These are phyloP conservation scores for Terrapene triunguis DNA, from an alignment of 2,113 vertebrate species.

Conservation along the genomic window DNA sequence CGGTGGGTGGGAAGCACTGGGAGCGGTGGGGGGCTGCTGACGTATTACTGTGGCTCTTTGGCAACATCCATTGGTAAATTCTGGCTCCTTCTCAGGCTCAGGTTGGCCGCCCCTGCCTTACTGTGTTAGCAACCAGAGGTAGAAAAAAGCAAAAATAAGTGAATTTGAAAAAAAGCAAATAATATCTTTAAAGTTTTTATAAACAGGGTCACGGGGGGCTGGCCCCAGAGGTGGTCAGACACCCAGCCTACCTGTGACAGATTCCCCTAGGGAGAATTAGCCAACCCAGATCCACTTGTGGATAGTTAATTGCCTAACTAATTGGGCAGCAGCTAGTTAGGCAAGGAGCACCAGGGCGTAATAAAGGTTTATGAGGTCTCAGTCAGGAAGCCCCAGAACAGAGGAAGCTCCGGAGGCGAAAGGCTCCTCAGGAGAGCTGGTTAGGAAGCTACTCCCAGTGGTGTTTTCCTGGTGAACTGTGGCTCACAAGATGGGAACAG, in stretches of 20 bases:
- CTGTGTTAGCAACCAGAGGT: not conserved
- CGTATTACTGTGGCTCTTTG: no score
- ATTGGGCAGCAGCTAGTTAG: not conserved
- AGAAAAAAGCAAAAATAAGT: not conserved
- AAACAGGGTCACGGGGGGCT: not conserved
- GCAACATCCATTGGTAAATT: no score
- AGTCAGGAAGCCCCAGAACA: not conserved
- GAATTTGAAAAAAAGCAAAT: not conserved
- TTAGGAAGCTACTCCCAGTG: not conserved
- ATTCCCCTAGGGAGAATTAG: not conserved
- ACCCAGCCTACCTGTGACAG: not conserved
- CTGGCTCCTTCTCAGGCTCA: no score
- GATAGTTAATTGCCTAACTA: not conserved
- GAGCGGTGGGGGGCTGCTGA: no score
- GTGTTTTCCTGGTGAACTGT: not conserved
- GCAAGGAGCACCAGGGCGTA: not conserved
- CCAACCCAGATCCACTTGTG: not conserved
- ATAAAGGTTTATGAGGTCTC: not conserved
- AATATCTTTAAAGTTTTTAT: not conserved
- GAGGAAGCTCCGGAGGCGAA: not conserved
- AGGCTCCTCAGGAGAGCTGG: not conserved
- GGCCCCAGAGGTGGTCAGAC: not conserved
- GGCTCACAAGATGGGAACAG: not conserved
- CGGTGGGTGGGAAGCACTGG: no score
- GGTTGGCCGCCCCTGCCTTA: no score